Conservation (phyloP, 2,888 invertebrate species). For the Ennomos erosarius region DNA sequence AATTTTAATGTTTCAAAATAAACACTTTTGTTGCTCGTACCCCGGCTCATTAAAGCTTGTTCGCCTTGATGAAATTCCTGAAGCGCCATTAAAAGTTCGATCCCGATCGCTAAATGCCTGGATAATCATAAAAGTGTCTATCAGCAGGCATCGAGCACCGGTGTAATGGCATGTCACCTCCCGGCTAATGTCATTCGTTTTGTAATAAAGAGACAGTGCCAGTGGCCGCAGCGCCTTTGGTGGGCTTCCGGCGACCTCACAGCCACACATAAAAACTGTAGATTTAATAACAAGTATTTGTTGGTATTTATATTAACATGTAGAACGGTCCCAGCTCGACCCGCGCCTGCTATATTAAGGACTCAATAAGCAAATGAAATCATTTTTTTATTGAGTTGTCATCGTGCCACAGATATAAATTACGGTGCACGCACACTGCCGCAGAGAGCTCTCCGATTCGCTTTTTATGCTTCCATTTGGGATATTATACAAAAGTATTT, state of each 20-base stretch:
- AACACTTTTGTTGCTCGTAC: slow-evolving; percentile 49
- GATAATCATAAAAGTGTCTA: slow-evolving; percentile 59
- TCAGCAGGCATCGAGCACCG: slow-evolving; percentile 58
- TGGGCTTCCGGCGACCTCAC: slow-evolving; percentile 57
- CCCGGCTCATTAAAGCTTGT: slow-evolving; percentile 32
- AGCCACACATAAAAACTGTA: slow-evolving; percentile 47
- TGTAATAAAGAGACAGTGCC: slow-evolving; percentile 47
- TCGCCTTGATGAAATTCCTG: slow-evolving; percentile 58
- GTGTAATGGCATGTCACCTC: slow-evolving; percentile 60
- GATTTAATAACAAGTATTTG: slow-evolving; percentile 71
- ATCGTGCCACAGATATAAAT: slow-evolving; percentile 81
- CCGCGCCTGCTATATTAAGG: slow-evolving; percentile 79
- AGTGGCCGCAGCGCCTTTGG: slow-evolving; percentile 60
- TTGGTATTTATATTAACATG: slow-evolving; percentile 76
- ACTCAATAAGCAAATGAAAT: slow-evolving; percentile 85
- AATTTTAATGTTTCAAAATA: slow-evolving; percentile 55
- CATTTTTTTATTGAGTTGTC: slow-evolving; percentile 85
- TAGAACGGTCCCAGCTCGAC: slow-evolving; percentile 61
- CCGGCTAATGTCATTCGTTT: slow-evolving; percentile 55
- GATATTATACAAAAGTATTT: slow-evolving; percentile 83
- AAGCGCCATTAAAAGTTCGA: slow-evolving; percentile 58
- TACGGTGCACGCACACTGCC: slow-evolving; percentile 63
- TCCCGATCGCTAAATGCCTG: slow-evolving; percentile 53
- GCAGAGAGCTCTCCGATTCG: slow-evolving; percentile 56
- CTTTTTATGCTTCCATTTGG: slow-evolving; percentile 79